Conservation (phyloP, 2,113 vertebrate species). For the Peucedramus taeniatus region DNA sequence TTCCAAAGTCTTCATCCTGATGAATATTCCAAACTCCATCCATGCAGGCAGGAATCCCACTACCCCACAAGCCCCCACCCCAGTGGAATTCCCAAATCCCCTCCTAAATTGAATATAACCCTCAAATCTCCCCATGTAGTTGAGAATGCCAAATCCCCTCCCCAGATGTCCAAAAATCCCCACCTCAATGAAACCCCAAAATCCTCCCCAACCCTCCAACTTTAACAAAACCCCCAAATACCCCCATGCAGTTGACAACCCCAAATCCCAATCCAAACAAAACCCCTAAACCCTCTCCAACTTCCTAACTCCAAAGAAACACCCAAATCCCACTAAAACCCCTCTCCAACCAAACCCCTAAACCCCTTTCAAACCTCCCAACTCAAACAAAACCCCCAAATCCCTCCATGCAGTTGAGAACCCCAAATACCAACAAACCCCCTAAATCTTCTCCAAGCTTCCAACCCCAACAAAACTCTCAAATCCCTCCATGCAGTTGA, state of each 20-base stretch:
- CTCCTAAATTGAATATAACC: fast-evolving
- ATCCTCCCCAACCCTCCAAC: not conserved
- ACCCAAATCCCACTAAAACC: not conserved
- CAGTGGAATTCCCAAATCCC: not conserved
- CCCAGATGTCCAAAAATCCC: not conserved
- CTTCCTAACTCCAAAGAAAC: not conserved
- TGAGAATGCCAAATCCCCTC: not conserved
- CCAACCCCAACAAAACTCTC: not conserved
- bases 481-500: fast-evolving
- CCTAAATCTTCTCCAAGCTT: not conserved
- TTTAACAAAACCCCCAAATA: fast-evolving
- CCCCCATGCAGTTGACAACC: not conserved
- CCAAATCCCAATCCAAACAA: not conserved
- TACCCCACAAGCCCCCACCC: fast-evolving
- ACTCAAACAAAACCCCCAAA: not conserved
- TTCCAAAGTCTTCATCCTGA: not conserved
- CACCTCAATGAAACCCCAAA: not conserved
- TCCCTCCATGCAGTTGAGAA: not conserved
- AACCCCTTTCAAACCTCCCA: not conserved
- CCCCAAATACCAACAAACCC: not conserved
- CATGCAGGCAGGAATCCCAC: not conserved
- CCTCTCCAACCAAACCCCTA: not conserved
- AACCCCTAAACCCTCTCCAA: not conserved
- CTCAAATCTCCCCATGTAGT: not conserved
- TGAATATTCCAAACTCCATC: not conserved